phyloP scores from a whole-genome alignment of 2,113 vertebrate genomes.

The Collichthys lucidus region DNA sequence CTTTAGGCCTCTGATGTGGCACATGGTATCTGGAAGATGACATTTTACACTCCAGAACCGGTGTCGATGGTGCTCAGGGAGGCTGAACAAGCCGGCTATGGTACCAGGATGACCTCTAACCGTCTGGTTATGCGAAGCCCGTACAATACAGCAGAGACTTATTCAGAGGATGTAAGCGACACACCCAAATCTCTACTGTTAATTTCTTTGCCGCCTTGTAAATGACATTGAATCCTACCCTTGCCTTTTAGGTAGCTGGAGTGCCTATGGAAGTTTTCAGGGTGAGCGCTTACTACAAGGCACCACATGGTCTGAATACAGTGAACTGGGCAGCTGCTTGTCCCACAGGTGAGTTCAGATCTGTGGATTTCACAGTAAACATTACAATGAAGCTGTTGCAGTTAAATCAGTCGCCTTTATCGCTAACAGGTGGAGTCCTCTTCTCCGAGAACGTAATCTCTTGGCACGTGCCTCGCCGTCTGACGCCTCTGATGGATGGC shows the following conservation, averaged over 20 bases:
- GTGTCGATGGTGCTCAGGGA: constrained; percentile 75
- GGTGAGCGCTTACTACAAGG: constrained; percentile 83
- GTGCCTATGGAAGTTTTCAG: constrained; percentile 84
- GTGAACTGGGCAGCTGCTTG: constrained; percentile 76
- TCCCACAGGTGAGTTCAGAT: constrained; percentile 72
- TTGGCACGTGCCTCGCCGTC: constrained; percentile 85
- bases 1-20: constrained; percentile 32
- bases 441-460: constrained; percentile 77
- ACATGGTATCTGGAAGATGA: constrained; percentile 81
- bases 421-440: constrained; percentile 80
- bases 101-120: constrained; percentile 49
- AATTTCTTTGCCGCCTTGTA: not conserved
- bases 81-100: constrained; percentile 75
- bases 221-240: not conserved
- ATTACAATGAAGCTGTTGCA: too few relatives aligned
- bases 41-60: constrained; percentile 76
- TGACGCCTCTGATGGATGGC: constrained; percentile 66
- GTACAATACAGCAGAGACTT: constrained; percentile 75
- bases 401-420: not conserved
- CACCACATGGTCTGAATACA: constrained; percentile 58
- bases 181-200: accelerated
- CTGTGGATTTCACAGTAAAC: too few relatives aligned
- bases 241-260: constrained; percentile 77
- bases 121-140: constrained; percentile 80
- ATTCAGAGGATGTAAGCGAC: constrained; percentile 76